Conservation (phyloP, 2,113 vertebrate genomes). For the Tetraodon nigroviridis region DNA sequence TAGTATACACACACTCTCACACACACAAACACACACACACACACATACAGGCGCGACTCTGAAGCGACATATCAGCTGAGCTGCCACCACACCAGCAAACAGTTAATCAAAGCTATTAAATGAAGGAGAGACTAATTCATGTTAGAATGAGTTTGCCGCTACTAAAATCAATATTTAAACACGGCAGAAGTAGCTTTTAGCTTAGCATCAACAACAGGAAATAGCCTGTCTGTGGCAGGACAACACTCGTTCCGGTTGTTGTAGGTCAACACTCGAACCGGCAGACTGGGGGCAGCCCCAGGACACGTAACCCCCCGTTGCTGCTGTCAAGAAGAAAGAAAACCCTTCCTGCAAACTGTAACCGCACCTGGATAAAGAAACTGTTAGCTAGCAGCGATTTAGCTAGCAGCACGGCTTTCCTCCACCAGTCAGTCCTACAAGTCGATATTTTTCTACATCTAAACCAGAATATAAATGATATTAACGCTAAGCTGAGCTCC, state of each 20-base stretch:
- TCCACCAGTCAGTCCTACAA: too few species aligned
- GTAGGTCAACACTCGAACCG: background rate
- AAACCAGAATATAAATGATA: too few species aligned
- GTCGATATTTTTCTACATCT: too few species aligned
- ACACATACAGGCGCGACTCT: slow-evolving; percentile 27
- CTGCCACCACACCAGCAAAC: slow-evolving; percentile 29
- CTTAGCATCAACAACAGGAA: background rate
- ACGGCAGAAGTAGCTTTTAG: slow-evolving; percentile 1
- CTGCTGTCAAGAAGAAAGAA: background rate
- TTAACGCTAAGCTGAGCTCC: background rate
- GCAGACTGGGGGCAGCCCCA: background rate
- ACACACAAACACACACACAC: slow-evolving; percentile 13
- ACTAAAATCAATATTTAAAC: slow-evolving; percentile 3
- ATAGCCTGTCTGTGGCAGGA: background rate
- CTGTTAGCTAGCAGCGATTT: too few species aligned
- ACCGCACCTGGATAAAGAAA: background rate
- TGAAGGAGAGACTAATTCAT: slow-evolving; percentile 23
- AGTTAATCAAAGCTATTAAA: slow-evolving; percentile 36
- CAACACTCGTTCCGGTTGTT: background rate
- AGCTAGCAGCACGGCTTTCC: background rate
- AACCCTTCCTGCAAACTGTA: background rate
- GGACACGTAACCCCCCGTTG: background rate
- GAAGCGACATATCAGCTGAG: slow-evolving; percentile 52
- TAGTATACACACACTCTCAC: background rate
- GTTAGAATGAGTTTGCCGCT: slow-evolving; percentile 1